Evolutionary conservation across 1,140 invertebrate genomes (phyloP).

Genomic region (Nautilus pompilius): DNA sequence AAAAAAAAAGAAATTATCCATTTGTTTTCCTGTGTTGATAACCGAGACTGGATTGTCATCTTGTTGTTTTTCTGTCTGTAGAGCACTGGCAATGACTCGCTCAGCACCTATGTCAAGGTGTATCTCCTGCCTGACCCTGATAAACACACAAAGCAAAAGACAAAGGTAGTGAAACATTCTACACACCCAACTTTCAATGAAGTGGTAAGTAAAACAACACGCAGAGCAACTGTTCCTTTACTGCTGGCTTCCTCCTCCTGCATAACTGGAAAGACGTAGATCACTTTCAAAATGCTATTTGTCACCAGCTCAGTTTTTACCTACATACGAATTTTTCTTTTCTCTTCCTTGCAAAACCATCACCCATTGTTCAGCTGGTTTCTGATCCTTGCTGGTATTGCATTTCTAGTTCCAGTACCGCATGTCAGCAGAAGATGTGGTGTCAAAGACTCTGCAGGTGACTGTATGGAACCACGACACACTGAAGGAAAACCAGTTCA

Average conservation of each 20-base stretch:
- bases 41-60: background rate
- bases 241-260: no score
- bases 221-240: no score
- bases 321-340: no score
- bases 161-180: conserved; percentile 85
- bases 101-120: conserved; percentile 89
- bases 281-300: no score
- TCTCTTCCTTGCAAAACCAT: no score
- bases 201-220: conserved; percentile 76
- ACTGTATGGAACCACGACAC: conserved; percentile 94
- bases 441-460: conserved; percentile 74
- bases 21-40: background rate
- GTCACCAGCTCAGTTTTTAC: no score
- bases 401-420: conserved; percentile 77
- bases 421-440: conserved; percentile 77
- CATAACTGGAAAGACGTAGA: no score
- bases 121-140: conserved; percentile 76
- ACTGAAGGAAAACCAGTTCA: conserved; percentile 91
- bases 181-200: conserved; percentile 97
- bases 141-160: conserved; percentile 93
- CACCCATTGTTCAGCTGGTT: no score
- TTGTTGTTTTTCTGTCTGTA: background rate
- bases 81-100: conserved; percentile 48
- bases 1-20: background rate
- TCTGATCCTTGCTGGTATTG: no score